These are phyloP conservation scores for Zoanthus sansibaricus DNA, from an alignment of 92 coral and sea anemone genomes.

Conservation along the genomic window DNA sequence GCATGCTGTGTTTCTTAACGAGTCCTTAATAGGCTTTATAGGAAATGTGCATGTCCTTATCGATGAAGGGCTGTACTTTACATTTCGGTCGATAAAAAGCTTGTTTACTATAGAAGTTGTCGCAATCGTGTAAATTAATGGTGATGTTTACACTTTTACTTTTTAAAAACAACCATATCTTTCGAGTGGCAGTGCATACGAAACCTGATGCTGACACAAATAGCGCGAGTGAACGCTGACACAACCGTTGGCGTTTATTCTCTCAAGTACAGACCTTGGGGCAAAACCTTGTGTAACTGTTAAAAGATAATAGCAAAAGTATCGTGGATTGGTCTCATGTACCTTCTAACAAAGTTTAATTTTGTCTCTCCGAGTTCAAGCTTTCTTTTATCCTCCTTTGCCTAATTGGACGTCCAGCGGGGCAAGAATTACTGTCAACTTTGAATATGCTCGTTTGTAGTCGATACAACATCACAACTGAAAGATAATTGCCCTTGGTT, in stretches of 20 bases:
- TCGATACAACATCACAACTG: neutral
- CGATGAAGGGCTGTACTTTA: neutral
- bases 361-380: neutral
- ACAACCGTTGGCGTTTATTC: neutral
- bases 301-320: neutral
- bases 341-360: neutral
- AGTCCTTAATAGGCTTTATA: too few species aligned
- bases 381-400: neutral
- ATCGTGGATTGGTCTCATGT: neutral
- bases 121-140: neutral
- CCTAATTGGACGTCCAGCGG: constrained; percentile 9
- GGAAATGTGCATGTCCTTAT: neutral
- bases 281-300: neutral
- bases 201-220: constrained; percentile 7
- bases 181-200: constrained; percentile 1
- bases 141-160: neutral
- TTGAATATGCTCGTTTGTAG: neutral
- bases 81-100: neutral
- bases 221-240: neutral
- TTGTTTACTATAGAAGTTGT: neutral
- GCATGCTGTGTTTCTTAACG: too few species aligned
- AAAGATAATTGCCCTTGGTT: neutral
- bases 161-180: neutral
- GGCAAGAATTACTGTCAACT: constrained; percentile 3
- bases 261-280: constrained; percentile 1